phyloP scores from a whole-genome alignment of 2,888 invertebrate genomes.

The Acronicta leporina region DNA sequence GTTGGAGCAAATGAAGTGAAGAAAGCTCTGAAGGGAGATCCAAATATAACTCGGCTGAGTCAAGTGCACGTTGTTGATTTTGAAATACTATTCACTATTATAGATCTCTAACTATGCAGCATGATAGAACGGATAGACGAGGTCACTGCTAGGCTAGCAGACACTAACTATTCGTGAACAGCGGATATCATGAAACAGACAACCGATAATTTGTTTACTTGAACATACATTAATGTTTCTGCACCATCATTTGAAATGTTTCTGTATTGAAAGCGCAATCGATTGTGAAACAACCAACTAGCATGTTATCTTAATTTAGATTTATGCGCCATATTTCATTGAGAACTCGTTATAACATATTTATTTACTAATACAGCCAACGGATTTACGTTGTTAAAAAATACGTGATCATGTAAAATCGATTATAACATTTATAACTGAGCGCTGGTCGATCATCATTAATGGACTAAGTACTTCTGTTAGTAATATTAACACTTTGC shows the following conservation, averaged over 20 bases:
- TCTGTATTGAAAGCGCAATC: conserved; percentile 24
- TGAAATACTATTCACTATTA: conserved; percentile 49
- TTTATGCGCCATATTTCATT: conserved; percentile 19
- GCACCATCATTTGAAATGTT: conserved; percentile 17
- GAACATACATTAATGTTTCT: conserved; percentile 41
- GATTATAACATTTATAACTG: not conserved
- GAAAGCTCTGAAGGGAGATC: conserved; percentile 60
- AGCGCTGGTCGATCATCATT: no score
- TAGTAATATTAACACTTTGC: no score
- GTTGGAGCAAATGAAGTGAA: conserved; percentile 55
- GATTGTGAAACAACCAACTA: conserved; percentile 29
- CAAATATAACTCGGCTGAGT: conserved; percentile 66
- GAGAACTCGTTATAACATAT: conserved; percentile 30
- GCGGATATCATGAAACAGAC: conserved; percentile 49
- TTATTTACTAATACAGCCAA: conserved; percentile 34
- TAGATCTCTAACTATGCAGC: conserved; percentile 44
- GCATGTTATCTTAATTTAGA: conserved; percentile 38
- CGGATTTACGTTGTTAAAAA: conserved; percentile 11
- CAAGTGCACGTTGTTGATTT: conserved; percentile 64
- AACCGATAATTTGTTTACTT: conserved; percentile 42
- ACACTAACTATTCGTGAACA: conserved; percentile 48
- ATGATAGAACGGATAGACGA: conserved; percentile 45
- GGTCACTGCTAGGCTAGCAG: conserved; percentile 45
- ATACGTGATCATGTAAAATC: not conserved
- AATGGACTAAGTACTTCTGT: not conserved